Evolutionary conservation across 35 echinoderm and acorn worm species (phyloP), one percentile per base, ranked within the genome.

Genomic region (Amphiura filiformis): DNA sequence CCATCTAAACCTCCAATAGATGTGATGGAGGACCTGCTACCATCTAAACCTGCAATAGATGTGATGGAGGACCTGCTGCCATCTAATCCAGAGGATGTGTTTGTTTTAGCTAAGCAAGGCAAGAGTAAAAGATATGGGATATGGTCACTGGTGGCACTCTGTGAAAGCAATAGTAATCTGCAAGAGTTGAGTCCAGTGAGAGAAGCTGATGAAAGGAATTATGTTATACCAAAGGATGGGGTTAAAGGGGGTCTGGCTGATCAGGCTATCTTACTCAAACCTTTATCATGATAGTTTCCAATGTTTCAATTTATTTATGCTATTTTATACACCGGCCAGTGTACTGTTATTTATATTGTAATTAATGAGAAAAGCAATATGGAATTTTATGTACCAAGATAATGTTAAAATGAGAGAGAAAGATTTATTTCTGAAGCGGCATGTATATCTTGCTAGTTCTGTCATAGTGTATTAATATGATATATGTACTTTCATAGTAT

Each of bases 71-170:
- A 9, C 41, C 41, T 47, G 4, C 41, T 4, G 2, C 11, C 61
- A 70, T 30, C 61, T 0, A 77, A 80, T 37, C 36, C 35, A 49
- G 57, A 39, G 35, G 86, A 88, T 56, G 28, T 88, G 11, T 93
- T 82, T 78, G 86, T 95, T 0, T 80, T 86, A 32, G 87, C 86
- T 1, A 89, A 86, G 70, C 94, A 95, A 49, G 94, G 94, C 15
- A 92, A 95, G 80, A 92, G 94, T 61, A 87, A 56, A 81, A 92
- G 76, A 34, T 92, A 56, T 28, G 85, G 76, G 17, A 20, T 88
- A 32, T 95, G 94, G 89, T 56, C 75, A 1, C 89, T 81, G 41
- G 15, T 34, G 20, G 82, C 80, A 18, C 94, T 95, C 0, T 38
- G 39, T 32, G 76, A 78, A 18, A 95, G 94, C 82, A 92, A 95